Base-by-base conservation (phyloP, 2,888 invertebrate species). In the Lysandra bellargus region DNA sequence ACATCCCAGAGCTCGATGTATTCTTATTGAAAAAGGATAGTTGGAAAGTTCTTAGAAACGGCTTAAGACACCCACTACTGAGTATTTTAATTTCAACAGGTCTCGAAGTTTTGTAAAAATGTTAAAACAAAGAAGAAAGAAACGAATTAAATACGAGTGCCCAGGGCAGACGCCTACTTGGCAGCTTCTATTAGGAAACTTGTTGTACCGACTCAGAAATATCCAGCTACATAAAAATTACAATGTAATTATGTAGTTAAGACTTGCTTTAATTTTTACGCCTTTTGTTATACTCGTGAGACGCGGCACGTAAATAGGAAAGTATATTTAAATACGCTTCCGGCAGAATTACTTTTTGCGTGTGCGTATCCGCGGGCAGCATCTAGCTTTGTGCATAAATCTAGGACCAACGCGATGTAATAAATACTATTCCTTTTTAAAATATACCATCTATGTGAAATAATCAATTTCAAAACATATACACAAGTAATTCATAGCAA, bases 211-310 rank as follows among this genome's bases (percentile, higher is more conserved):
- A 72, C 69, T n/a, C 53, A 49, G 30, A 61, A 33, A 33, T 17
- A 33, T 1, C 33, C 4, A 37, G 14, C 69, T 37, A 17, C 33
- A 6, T 17, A 69, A 64, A 23, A 64, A 69, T 69, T 69, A 37
- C 88, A 88, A 90, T 88, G 85, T 87, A 88, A 90, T 91, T 89
- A 88, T 83, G 85, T 75, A 44, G 44, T 75, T 75, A 30, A 44
- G 30, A 75, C 49, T 40, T 5, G 14, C 3, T 37, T 6, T 14
- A 73, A 73, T 14, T 73, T 44, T 73, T 9, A 49, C 30, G 23
- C 7, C 9, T 23, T 77, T 14, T 74, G 53, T 44, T 23, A 23
- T 4, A 1, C 9, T 74, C 5, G 40, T 74, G 4, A 74, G 14
- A 61, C 60, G 23, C 12, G 53, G 53, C 53, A 14, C 12, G 2